phyloP scores from a whole-genome alignment of 2,888 invertebrate species.

The Barypeithes pellucidus region DNA sequence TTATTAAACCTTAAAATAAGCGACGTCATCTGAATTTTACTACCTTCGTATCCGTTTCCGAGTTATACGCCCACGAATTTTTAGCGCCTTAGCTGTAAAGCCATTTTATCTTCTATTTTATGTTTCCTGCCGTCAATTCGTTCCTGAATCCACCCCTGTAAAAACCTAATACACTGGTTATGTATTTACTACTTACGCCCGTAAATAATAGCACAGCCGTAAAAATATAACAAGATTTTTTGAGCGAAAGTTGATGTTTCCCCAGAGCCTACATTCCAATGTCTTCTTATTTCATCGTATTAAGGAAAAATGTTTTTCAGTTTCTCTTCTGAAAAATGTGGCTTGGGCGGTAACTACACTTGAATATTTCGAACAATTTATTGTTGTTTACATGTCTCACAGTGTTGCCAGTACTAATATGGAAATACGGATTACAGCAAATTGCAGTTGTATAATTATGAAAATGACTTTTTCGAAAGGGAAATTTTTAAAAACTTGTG shows the following conservation, averaged over 20 bases:
- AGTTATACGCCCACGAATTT: no score
- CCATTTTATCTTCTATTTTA: no score
- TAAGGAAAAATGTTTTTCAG: conserved; percentile 16
- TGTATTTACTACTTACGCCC: conserved; percentile 12
- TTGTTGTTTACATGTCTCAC: background rate
- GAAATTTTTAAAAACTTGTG: no score
- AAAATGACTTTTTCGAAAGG: no score
- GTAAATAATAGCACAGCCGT: conserved; percentile 33
- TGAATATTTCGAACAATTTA: conserved; percentile 1
- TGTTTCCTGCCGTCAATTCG: no score
- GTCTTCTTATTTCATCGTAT: conserved; percentile 33
- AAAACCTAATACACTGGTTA: background rate
- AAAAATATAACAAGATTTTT: conserved; percentile 40
- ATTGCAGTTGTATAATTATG: no score
- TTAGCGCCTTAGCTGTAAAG: no score
- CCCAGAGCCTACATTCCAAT: conserved; percentile 13
- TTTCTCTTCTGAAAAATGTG: conserved; percentile 4
- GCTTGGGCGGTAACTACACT: background rate
- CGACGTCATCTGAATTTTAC: no score
- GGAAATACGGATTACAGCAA: no score
- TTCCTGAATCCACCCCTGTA: background rate
- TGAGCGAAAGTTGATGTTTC: conserved; percentile 37
- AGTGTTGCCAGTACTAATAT: no score
- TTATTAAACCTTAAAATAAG: no score
- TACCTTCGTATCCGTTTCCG: no score